phyloP scores from a whole-genome alignment of 2,113 vertebrate genomes.

The Gavialis gangeticus region DNA sequence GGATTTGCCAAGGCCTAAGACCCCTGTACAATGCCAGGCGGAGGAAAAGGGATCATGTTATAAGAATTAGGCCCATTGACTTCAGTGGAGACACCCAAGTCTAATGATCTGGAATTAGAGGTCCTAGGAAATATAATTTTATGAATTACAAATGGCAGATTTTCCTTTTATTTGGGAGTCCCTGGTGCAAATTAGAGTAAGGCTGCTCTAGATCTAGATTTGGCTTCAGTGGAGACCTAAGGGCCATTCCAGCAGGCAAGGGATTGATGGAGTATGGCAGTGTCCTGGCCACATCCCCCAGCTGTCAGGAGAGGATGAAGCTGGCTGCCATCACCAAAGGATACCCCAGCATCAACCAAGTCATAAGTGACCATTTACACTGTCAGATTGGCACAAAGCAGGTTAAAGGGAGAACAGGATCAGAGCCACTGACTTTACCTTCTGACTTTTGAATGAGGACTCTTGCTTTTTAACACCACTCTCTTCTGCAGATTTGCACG shows the following conservation, averaged over 20 bases:
- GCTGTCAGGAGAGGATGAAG: too few species aligned
- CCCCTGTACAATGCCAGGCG: neutral
- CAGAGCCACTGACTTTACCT: neutral
- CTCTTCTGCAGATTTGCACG: constrained; percentile 77
- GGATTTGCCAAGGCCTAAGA: too few species aligned
- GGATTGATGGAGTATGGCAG: neutral
- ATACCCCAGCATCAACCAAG: too few species aligned
- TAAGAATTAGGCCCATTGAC: neutral
- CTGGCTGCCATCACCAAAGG: too few species aligned
- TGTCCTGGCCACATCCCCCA: neutral
- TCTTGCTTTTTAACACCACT: neutral
- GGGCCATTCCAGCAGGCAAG: neutral
- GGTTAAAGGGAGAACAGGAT: neutral
- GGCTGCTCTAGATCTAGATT: too few species aligned
- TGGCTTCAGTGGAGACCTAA: neutral
- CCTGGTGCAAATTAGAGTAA: too few species aligned
- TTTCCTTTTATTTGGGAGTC: neutral
- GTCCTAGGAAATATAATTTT: neutral
- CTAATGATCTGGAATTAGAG: too few species aligned
- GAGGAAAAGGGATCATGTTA: neutral
- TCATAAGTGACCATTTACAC: neutral
- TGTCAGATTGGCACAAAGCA: neutral
- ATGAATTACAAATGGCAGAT: neutral
- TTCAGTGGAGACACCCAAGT: neutral
- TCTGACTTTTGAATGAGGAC: neutral